Percentiles rank a stretch among this genome's conserved stretches.
phyloP scores from a whole-genome alignment of 2,113 vertebrate species.

The Centropus unirufus region DNA sequence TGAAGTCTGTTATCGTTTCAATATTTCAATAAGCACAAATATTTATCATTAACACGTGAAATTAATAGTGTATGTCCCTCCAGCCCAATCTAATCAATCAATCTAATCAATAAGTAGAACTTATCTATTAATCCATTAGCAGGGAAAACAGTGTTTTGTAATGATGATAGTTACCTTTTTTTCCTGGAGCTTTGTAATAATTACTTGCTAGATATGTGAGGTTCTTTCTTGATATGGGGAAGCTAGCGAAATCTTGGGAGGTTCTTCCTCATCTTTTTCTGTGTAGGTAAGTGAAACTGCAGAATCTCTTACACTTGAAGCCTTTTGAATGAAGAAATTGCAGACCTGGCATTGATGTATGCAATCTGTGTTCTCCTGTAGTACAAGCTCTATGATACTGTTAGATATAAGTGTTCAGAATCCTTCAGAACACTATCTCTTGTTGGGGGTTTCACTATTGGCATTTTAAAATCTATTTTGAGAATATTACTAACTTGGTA shows the following conservation, averaged over 20 bases:
- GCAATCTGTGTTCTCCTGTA: background rate
- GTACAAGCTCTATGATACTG: background rate
- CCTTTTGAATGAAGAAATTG: background rate
- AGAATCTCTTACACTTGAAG: background rate
- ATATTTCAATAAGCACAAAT: background rate
- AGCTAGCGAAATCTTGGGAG: background rate
- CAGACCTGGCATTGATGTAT: background rate
- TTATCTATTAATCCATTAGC: background rate
- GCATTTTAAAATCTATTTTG: background rate
- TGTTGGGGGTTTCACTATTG: background rate
- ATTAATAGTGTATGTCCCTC: background rate
- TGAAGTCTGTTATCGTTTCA: background rate
- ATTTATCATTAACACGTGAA: background rate
- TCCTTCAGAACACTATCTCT: background rate
- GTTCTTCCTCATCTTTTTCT: background rate
- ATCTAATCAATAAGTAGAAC: background rate
- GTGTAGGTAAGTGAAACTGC: background rate
- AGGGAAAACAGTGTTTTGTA: background rate
- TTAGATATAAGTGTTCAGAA: background rate
- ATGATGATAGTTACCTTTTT: background rate
- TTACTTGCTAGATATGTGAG: background rate
- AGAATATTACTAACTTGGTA: background rate
- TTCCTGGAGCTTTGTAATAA: background rate
- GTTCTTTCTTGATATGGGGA: background rate
- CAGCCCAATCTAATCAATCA: background rate